A percentile compares a stretch with the other conserved stretches of the same genome.
These are phyloP conservation scores for Naja naja DNA, from an alignment of 2,113 vertebrate genomes.

Conservation along the genomic window DNA sequence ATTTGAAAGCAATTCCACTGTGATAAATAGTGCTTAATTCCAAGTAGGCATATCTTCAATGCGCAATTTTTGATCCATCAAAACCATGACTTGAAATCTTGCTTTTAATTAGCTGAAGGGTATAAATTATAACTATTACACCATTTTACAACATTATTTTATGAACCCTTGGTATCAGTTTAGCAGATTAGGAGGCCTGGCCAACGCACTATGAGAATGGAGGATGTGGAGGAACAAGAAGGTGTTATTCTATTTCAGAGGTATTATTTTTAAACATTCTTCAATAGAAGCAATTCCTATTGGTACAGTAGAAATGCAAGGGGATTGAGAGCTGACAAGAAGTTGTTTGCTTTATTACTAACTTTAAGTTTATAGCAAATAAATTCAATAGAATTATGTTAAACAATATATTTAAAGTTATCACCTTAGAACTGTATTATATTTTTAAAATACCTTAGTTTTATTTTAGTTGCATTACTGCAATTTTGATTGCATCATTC, in stretches of 20 bases:
- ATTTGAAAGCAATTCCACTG: background rate
- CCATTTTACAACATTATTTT: background rate
- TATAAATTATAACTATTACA: background rate
- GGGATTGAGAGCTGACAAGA: background rate
- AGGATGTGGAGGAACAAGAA: background rate
- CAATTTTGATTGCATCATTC: background rate
- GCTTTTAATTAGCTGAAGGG: background rate
- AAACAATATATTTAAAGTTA: background rate
- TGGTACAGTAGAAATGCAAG: background rate
- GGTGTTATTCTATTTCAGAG: background rate
- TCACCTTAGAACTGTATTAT: background rate
- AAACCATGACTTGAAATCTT: background rate
- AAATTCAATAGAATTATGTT: background rate
- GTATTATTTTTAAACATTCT: background rate
- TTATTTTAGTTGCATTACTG: background rate
- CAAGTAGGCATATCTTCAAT: background rate
- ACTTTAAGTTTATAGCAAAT: background rate
- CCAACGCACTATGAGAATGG: background rate
- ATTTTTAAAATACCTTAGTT: background rate
- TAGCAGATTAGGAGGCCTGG: background rate
- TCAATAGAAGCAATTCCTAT: background rate
- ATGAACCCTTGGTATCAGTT: background rate
- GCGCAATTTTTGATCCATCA: background rate
- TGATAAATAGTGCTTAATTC: background rate
- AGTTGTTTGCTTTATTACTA: background rate